phyloP scores from a whole-genome alignment of 2,113 vertebrate species.

The Microtus ochrogaster region DNA sequence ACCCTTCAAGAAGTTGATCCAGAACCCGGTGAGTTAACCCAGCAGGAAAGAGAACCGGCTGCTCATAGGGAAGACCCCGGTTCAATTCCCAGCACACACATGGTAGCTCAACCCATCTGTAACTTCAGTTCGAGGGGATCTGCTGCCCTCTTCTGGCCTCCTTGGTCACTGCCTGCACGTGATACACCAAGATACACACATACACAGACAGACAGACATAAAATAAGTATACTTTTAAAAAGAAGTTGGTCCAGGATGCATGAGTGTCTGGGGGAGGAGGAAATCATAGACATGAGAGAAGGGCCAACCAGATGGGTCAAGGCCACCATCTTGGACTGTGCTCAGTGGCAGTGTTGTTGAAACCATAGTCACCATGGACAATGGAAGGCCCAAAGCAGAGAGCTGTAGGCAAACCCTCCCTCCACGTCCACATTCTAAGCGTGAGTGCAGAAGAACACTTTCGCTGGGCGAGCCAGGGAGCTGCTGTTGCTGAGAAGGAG shows the following conservation, averaged over 20 bases:
- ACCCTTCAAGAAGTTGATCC: not conserved
- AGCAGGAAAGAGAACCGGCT: not conserved
- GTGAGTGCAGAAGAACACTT: too few species aligned
- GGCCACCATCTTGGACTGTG: not conserved
- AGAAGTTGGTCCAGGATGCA: not conserved
- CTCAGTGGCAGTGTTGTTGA: accelerated
- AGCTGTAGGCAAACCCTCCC: too few species aligned
- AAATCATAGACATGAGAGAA: not conserved
- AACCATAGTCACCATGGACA: accelerated
- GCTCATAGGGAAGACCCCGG: not conserved
- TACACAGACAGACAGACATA: not conserved
- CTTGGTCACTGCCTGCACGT: not conserved
- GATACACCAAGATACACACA: not conserved
- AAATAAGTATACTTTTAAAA: not conserved
- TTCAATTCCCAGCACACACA: not conserved
- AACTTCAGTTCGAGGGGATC: not conserved
- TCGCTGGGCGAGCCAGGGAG: not conserved
- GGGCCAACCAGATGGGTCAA: not conserved
- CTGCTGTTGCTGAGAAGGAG: not conserved
- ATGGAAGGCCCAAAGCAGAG: not conserved
- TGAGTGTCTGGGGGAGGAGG: not conserved
- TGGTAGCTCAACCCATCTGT: not conserved
- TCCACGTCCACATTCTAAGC: not conserved
- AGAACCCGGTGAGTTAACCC: not conserved
- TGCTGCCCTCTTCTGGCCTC: not conserved